Evolutionary conservation across 2,113 vertebrate genomes (phyloP).

Genomic region (Calonectris borealis): DNA sequence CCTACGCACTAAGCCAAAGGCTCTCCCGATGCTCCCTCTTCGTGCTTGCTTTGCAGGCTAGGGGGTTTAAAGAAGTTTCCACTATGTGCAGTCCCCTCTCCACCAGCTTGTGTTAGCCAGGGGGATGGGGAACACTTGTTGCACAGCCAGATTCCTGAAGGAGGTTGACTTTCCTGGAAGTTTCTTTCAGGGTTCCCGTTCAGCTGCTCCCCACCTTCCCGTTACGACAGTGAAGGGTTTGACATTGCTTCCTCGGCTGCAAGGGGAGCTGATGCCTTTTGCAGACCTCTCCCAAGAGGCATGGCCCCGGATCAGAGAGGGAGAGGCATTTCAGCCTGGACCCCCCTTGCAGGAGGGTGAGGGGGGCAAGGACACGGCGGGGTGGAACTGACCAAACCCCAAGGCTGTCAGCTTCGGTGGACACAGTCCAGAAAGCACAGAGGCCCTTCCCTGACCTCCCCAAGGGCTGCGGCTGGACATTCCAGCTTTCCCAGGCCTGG

Average conservation of each 20-base stretch:
- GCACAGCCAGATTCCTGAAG: background rate
- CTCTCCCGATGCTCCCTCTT: background rate
- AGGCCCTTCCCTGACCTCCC: background rate
- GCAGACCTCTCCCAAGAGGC: background rate
- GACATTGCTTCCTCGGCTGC: fast-evolving
- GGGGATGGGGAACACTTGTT: background rate
- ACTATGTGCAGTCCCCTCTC: background rate
- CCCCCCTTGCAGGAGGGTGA: background rate
- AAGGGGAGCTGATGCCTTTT: background rate
- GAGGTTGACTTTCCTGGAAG: background rate
- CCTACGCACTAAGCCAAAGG: background rate
- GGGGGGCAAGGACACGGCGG: background rate
- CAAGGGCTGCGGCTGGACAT: background rate
- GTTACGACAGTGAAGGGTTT: fast-evolving
- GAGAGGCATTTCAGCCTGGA: background rate
- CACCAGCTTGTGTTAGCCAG: background rate
- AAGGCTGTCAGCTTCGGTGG: background rate
- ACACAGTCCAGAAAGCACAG: background rate
- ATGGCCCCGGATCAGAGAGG: fast-evolving
- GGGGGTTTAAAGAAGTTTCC: background rate
- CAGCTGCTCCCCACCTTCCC: background rate
- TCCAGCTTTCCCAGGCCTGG: background rate
- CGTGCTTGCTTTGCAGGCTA: background rate
- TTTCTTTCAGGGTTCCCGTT: background rate
- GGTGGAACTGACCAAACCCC: background rate